These are phyloP conservation scores for Drosophila pallidifrons DNA, from an alignment of 1,140 invertebrate genomes.

Conservation along the genomic window DNA sequence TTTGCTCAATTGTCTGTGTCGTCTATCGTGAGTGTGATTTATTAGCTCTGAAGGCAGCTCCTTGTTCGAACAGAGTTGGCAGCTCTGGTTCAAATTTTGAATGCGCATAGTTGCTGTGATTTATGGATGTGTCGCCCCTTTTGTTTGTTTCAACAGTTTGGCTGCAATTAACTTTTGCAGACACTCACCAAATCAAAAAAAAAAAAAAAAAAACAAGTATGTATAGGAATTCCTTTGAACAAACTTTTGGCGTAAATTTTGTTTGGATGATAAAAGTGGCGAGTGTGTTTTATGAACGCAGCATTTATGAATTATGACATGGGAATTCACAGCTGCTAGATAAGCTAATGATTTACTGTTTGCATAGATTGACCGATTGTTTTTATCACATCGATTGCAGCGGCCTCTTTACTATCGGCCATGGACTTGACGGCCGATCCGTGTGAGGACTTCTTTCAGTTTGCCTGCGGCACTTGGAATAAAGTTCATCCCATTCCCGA, in stretches of 20 bases:
- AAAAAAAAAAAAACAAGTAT: too few relatives aligned
- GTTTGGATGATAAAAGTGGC: slow-evolving; percentile 13
- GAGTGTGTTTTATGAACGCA: slow-evolving; percentile 16
- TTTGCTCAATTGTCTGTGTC: background rate
- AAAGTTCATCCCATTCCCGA: slow-evolving; percentile 95
- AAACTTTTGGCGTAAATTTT: slow-evolving; percentile 44
- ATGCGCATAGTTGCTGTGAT: background rate
- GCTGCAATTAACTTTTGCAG: background rate
- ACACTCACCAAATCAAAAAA: too few relatives aligned
- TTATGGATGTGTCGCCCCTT: background rate
- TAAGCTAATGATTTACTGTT: background rate
- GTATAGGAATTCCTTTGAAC: background rate
- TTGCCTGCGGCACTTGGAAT: slow-evolving; percentile 96
- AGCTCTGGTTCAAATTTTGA: background rate
- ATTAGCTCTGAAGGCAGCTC: background rate
- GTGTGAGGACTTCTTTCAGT: slow-evolving; percentile 95
- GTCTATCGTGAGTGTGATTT: background rate
- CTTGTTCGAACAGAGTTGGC: too few relatives aligned
- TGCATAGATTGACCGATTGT: slow-evolving; percentile 4
- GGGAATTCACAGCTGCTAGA: slow-evolving; percentile 12
- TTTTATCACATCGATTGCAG: slow-evolving; percentile 85
- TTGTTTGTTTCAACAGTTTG: background rate
- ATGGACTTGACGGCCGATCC: slow-evolving; percentile 94
- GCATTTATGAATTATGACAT: slow-evolving; percentile 10
- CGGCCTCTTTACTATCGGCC: slow-evolving; percentile 92